Base-by-base conservation (phyloP, 2,888 invertebrate genomes). In the Diaprepes abbreviatus region DNA sequence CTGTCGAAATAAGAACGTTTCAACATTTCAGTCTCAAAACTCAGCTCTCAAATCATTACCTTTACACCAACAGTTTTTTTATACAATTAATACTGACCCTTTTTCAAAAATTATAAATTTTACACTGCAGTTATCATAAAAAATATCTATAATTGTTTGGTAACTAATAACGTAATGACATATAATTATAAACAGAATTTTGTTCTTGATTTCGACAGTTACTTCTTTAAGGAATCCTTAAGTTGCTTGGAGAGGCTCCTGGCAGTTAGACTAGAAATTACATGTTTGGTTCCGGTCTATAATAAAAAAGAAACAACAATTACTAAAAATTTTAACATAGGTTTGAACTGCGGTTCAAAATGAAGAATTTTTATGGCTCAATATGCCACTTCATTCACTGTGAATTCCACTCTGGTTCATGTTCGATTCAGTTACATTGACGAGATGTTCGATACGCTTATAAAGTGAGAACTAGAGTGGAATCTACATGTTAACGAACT, bases 161-260 rank as follows among this genome's bases (percentile, higher is more conserved):
- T 50, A 55, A 55, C 55, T 38, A 35, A 12, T 16, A 19, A 7
- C n/a, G n/a, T 36, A 19, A 48, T 48, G 5, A 1, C 10, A 1
- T 21, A 48, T 21, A 12, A 3, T 43, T 19, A 19, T 21, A 3
- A 12, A 14, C 5, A 31, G 45, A 14, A 14, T 64, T 38, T 65
- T 35, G 6, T 33, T 65, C 54, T 66, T 58, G 12, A 24, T n/a
- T 50, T 19, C 48, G 33, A 65, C 40, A 70, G 65, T 70, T 70
- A 71, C 28, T 77, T 75, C 77, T 88, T 88, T 38, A 93, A 85
- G 60, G 90, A 91, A 74, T 93, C 91, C 48, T 92, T 87, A 79
- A 93, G 91, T 83, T 93, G 89, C 76, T 87, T 90, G 2, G 93
- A 91, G 67, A 94, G 88, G 78, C 92, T 93, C 74, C 94, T 87